phyloP scores from a whole-genome alignment of 2,113 vertebrate genomes.

The Mus pahari region DNA sequence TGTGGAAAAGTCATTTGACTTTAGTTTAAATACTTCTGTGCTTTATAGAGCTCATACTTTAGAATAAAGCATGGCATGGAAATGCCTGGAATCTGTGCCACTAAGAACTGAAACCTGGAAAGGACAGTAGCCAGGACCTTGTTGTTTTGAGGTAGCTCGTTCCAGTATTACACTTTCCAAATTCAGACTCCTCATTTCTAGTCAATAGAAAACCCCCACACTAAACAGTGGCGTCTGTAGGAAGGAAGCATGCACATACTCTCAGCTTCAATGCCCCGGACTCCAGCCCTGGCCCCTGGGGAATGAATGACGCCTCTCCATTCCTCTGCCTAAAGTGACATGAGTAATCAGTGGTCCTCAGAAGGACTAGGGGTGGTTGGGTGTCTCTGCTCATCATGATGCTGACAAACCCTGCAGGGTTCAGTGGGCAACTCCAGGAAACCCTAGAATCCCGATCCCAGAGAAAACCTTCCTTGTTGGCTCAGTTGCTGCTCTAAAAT shows the following conservation, averaged over 20 bases:
- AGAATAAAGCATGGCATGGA: constrained; percentile 4
- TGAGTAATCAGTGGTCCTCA: not conserved
- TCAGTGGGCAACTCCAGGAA: not conserved
- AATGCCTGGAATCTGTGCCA: not conserved
- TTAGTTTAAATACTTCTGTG: not conserved
- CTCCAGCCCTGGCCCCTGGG: not conserved
- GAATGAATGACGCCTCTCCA: not conserved
- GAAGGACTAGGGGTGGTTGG: not conserved
- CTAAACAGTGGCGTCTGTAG: not conserved
- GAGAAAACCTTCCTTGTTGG: not conserved
- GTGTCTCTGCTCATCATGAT: not conserved
- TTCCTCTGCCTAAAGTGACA: not conserved
- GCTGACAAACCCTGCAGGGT: not conserved
- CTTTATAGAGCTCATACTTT: not conserved
- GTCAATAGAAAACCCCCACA: constrained; percentile 27
- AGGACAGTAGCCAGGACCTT: constrained; percentile 2
- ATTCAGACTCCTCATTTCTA: not conserved
- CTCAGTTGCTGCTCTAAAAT: not conserved
- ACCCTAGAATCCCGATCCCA: not conserved
- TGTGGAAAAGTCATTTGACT: not conserved
- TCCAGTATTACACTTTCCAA: constrained; percentile 4
- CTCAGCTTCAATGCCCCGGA: not conserved
- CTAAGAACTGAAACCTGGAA: constrained; percentile 36
- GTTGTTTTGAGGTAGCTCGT: constrained; percentile 14
- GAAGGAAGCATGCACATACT: not conserved